Evolutionary conservation across 2,888 invertebrate genomes (phyloP), one percentile per base, ranked within the genome.

Genomic region (Caenorhabditis parvicauda): DNA sequence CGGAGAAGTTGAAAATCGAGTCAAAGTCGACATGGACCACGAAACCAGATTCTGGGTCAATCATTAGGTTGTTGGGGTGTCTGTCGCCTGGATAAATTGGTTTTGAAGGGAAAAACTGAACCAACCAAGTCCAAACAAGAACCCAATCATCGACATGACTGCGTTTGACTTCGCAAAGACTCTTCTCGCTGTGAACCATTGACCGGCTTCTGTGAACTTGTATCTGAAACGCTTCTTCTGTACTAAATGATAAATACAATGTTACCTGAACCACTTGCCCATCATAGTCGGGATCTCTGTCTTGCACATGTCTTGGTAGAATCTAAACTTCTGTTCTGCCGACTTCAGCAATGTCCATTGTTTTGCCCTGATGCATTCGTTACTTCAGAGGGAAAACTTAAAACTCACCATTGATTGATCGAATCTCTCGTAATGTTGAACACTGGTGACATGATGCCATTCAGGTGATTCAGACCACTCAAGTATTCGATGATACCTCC

Each of bases 11-110:
- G 83, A 99, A 99, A 17, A 99, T 85, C 80, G 94, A 93, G 83
- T 94, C 96, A 83, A 95, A 96, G 83, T 98, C 98, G 0, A 98
- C 96, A 82, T 99, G 98, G 0, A 98, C 90, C 0, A 89, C 88
- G 81, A 96, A 93, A 0, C 98, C 98, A 74, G 88, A 90, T 0
- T 88, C 89, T 0, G 90, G 88, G 83, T 98, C 95, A 70, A 96
- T 87, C 6, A 92, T 86, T 77, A 98, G 91, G 51, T 79, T 79
- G 32, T 72, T 77, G 21, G 69, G 66, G 51, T 79, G 79, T 4
- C 79, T 67, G 55, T 78, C 78, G 28, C 72, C 72, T 58, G 25
- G 44, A 53, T 3, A n/a, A n/a, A 12, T 21, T 14, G 28, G 47
- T 17, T 32, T 32, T 47, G 19, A 21, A 25, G n/a, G 27, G 22